Evolutionary conservation across 2,888 invertebrate genomes (phyloP).

Genomic region (Brachylomia viminalis): DNA sequence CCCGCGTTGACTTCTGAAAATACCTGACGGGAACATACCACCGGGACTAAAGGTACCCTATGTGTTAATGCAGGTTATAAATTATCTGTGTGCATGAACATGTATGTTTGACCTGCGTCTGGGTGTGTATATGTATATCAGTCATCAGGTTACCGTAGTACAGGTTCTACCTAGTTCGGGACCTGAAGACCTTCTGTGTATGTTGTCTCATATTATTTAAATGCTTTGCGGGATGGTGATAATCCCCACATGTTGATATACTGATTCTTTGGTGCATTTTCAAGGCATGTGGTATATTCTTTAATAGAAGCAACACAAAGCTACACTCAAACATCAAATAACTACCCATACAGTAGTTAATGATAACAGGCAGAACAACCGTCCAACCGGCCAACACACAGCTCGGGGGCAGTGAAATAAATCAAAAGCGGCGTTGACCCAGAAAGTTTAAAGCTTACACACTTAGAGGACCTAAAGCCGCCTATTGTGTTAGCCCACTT

Average conservation of each 20-base stretch:
- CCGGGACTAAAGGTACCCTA: too few relatives aligned
- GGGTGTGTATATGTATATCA: too few relatives aligned
- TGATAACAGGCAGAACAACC: conserved; percentile 24
- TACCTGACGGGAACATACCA: too few relatives aligned
- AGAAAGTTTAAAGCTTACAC: conserved; percentile 56
- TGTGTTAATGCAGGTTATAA: too few relatives aligned
- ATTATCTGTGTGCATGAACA: too few relatives aligned
- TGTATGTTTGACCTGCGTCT: too few relatives aligned
- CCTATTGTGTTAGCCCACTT: conserved; percentile 27
- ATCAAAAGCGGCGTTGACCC: conserved; percentile 62
- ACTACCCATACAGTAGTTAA: conserved; percentile 21
- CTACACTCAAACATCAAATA: conserved; percentile 6
- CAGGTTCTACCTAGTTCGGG: too few relatives aligned
- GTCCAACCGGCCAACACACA: conserved; percentile 25
- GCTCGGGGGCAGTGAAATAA: conserved; percentile 47
- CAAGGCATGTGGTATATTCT: not conserved
- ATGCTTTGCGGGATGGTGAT: not conserved
- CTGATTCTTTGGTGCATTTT: not conserved
- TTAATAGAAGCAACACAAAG: conserved; percentile 6
- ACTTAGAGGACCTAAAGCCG: conserved; percentile 41
- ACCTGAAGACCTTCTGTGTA: too few relatives aligned
- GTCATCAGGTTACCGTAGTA: too few relatives aligned
- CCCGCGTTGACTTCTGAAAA: too few relatives aligned
- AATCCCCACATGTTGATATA: not conserved
- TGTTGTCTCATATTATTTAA: not conserved